phyloP scores from a whole-genome alignment of 2,113 vertebrate species.

The Chamaetylas fuelleborni region DNA sequence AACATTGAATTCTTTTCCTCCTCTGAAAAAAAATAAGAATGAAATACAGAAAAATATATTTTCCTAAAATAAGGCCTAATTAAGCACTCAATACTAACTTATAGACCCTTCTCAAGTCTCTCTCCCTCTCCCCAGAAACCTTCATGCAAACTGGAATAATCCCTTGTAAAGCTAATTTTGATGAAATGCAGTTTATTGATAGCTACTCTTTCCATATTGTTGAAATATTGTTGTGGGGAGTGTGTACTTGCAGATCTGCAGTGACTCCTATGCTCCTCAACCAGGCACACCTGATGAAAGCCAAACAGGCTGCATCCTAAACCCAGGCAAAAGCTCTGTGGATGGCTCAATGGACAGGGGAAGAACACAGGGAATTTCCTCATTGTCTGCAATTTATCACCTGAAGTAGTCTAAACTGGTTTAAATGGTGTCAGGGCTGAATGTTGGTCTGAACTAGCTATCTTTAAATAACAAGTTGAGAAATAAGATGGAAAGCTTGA shows the following conservation, averaged over 20 bases:
- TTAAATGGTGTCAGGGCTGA: not conserved
- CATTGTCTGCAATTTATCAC: not conserved
- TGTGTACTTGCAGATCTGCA: not conserved
- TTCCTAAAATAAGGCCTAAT: not conserved
- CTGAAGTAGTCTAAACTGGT: not conserved
- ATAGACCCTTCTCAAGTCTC: not conserved
- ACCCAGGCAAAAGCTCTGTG: not conserved
- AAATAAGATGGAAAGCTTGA: not conserved
- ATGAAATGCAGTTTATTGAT: not conserved
- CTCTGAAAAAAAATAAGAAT: not conserved
- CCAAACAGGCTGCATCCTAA: not conserved
- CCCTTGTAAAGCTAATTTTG: not conserved
- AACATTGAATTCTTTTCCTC: not conserved
- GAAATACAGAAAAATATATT: not conserved
- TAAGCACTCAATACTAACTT: not conserved
- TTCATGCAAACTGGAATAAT: not conserved
- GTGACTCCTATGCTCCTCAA: not conserved
- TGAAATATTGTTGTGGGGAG: accelerated
- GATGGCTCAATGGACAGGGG: not conserved
- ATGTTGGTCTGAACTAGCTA: not conserved
- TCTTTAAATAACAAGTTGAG: not conserved
- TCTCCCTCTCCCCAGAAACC: not conserved
- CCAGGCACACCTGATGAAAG: not conserved
- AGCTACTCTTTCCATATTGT: not conserved
- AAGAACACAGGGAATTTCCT: not conserved